Evolutionary conservation across 2,888 invertebrate genomes (phyloP), one percentile per base, ranked within the genome.

Genomic region (Drosophila silvestris): DNA sequence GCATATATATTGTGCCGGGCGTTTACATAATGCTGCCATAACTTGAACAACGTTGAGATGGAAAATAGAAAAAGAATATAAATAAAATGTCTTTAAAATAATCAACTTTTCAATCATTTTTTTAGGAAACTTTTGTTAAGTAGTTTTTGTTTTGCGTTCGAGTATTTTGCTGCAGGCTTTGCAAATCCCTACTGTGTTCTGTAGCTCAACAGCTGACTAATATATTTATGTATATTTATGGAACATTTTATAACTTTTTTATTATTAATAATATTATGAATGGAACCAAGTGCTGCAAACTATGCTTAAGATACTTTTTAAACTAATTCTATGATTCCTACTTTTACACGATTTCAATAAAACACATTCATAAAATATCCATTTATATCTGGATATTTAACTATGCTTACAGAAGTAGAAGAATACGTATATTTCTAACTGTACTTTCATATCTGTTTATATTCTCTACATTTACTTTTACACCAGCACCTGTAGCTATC

Each of bases 1-100:
- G 89, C 90, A 90, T 88, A 85, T 90, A 90, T 79, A 85, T 81
- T 83, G 75, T 81, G 81, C 86, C 76, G 67, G 83, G 65, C 89
- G 86, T 89, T 90, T 89, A 85, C 90, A 90, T 85, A 90, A 85
- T 90, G 78, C 86, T 87, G 71, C 67, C 76, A 77, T 77, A 90
- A 75, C 88, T 88, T 75, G 65, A 44, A 53, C 53, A 69, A 57
- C 50, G 44, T 37, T 35, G 28, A 26, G 50, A 47, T 26, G 14
- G 26, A 16, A 70, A 28, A 70, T 51, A 51, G 30, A 52, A 69
- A 59, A 71, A 67, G 52, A 33, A 59, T n/a, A n/a, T 30, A 28
- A 70, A 64, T 64, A 56, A 62, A 54, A 59, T 28, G 22, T 35
- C 32, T 66, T 72, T 39, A 44, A 64, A 69, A 69, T 39, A 71